Conservation (phyloP, 2,113 vertebrate genomes). For the Astur gentilis region DNA sequence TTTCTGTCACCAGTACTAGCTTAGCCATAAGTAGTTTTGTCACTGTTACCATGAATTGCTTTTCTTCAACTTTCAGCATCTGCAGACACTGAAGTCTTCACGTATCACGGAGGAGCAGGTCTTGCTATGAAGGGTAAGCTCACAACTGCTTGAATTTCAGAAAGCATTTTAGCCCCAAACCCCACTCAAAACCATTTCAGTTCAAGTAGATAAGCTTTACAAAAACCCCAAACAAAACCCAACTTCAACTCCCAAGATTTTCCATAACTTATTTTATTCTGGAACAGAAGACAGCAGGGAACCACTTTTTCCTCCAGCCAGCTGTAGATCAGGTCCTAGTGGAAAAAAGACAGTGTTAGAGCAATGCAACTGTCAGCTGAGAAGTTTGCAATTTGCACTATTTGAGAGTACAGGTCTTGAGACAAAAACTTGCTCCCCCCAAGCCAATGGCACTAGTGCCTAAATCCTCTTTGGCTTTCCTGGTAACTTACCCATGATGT, state of each 20-base stretch:
- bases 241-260: neutral
- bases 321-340: neutral
- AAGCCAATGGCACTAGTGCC: fast-evolving
- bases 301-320: neutral
- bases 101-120: neutral
- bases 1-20: neutral
- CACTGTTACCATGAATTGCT: neutral
- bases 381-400: neutral
- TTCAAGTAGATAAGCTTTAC: neutral
- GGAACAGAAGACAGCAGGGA: neutral
- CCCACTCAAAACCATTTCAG: neutral
- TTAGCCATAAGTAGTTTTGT: neutral
- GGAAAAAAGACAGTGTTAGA: neutral
- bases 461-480: neutral
- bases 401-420: neutral
- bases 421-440: neutral
- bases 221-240: neutral
- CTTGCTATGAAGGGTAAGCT: neutral
- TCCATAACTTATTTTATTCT: neutral
- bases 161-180: neutral
- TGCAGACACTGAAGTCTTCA: neutral
- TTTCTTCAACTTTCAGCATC: neutral
- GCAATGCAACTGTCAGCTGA: neutral
- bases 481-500: neutral
- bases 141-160: neutral